A percentile compares a stretch with the other conserved stretches of the same genome.
Evolutionary conservation across 2,797 vertebrate species (phyloP).

Genomic region (Pangasius larnaudii): DNA sequence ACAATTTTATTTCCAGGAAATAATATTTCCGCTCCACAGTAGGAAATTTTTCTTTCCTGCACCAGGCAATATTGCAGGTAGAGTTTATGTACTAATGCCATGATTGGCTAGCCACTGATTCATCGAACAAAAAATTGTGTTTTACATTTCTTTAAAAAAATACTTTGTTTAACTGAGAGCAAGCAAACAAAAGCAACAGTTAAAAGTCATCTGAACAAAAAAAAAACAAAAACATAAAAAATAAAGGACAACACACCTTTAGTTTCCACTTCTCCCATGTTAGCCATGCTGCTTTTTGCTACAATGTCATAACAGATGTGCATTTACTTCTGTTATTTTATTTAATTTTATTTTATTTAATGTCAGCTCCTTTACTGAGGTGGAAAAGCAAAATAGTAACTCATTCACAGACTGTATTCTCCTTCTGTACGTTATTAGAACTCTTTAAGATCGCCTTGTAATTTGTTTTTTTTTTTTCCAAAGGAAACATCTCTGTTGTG

Average conservation of each 20-base stretch:
- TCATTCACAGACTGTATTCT: neutral
- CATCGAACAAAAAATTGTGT: neutral
- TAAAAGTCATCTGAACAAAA: neutral
- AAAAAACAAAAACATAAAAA: neutral
- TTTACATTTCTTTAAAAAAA: slow-evolving; percentile 1
- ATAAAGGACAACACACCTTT: neutral
- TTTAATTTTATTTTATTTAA: neutral
- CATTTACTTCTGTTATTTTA: neutral
- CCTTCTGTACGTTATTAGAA: neutral
- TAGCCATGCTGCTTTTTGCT: neutral
- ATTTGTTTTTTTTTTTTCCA: neutral
- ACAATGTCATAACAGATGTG: neutral
- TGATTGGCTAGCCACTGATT: neutral
- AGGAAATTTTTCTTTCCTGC: neutral
- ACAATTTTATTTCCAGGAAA: neutral
- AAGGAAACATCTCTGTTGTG: neutral
- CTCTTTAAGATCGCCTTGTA: neutral
- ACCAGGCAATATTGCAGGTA: neutral
- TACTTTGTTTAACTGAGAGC: neutral
- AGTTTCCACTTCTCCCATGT: neutral
- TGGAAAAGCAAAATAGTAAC: neutral
- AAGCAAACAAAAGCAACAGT: neutral
- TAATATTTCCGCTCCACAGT: neutral
- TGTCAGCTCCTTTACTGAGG: neutral
- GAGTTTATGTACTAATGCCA: neutral